phyloP scores from a whole-genome alignment of 2,797 vertebrate species.

The Xerus rutilus region DNA sequence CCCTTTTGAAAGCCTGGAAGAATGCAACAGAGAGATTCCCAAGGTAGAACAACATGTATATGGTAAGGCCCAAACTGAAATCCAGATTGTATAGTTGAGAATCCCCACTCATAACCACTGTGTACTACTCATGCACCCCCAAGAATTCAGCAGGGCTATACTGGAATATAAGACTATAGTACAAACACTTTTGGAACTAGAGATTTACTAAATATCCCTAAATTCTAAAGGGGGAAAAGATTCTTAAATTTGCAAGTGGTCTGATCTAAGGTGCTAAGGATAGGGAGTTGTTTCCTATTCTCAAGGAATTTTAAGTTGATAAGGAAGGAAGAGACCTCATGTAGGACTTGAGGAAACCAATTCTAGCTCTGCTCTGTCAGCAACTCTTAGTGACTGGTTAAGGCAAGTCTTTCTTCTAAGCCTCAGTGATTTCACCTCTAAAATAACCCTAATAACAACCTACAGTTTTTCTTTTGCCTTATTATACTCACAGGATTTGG shows the following conservation, averaged over 20 bases:
- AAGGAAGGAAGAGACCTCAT: neutral
- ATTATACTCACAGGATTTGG: neutral
- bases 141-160: slow-evolving; percentile 1
- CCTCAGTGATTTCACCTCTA: slow-evolving; percentile 47
- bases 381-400: neutral
- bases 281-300: neutral
- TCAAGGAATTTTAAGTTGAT: slow-evolving; percentile 7
- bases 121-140: neutral
- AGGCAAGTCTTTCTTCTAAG: slow-evolving; percentile 23
- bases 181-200: slow-evolving; percentile 45
- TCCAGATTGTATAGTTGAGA: neutral
- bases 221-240: slow-evolving; percentile 21
- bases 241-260: neutral
- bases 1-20: slow-evolving; percentile 31
- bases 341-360: neutral
- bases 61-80: slow-evolving; percentile 45
- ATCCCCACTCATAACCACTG: neutral
- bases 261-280: neutral
- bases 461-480: slow-evolving; percentile 24
- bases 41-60: neutral
- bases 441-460: slow-evolving; percentile 52
- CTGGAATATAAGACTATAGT: slow-evolving; percentile 29
- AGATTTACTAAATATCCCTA: slow-evolving; percentile 50
- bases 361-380: slow-evolving; percentile 41
- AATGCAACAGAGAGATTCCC: slow-evolving; percentile 39